Base-by-base conservation (phyloP, 2,113 vertebrate genomes). In the Forbesichthys papilliferus region DNA sequence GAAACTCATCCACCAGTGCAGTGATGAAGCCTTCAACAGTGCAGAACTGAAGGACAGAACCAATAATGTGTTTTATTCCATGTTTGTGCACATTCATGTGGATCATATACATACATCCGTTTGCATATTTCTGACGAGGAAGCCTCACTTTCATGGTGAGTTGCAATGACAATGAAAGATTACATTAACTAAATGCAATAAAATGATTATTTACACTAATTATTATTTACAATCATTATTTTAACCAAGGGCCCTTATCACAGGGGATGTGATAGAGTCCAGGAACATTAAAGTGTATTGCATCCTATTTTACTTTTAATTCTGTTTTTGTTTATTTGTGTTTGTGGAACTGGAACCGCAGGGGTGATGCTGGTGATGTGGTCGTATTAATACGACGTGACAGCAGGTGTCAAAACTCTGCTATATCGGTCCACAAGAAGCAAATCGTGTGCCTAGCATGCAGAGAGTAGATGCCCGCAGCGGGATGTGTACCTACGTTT, bases 1-100 rank as follows among this genome's bases (percentile, higher is more conserved):
- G 98, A 79, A 98, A 99, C 86, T 99, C 98, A 10, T 99, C 98
- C 82, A 99, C 96, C 78, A 99, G 88, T 49, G 98, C 98, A 0
- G 97, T 99, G 85, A 99, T 97, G 91, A 99, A 99, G 16, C 98
- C 97, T 91, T 99, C 97, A 73, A 99, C 96, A 0, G 98, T 99
- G 89, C 98, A 99, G 90, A 99, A 99, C 98, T 99, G 83, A 68
- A 66, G 72, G 66, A 81, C 66, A 72, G 62, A 77, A 73, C 61
- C 63, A 75, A 27, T 27, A 27, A 27, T 27, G 27, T 2, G 51
- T 42, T 69, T 14, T 64, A 42, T 42, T 5, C 5, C 5, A 42
- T 6, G 36, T 42, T 27, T 6, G 7, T 42, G 36, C 36, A 42
- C 36, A 42, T 42, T 42, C 7, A 5, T 6, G 5, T 42, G 36